A percentile compares a stretch with the other conserved stretches of the same genome.
These are phyloP conservation scores for Octodonta nipae DNA, from an alignment of 2,888 invertebrate species.

Conservation along the genomic window DNA sequence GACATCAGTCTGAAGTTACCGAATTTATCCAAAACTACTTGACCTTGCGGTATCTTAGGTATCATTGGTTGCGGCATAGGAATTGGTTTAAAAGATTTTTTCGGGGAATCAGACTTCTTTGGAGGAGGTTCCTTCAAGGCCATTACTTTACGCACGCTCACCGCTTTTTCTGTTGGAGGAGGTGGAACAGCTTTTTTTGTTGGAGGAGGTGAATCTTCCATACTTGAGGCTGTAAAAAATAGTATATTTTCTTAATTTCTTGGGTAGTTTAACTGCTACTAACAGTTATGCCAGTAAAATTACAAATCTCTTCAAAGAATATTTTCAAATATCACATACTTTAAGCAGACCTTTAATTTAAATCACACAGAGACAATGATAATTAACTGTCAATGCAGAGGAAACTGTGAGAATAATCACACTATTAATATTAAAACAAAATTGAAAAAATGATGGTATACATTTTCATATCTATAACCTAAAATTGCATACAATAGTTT, in stretches of 20 bases:
- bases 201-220: constrained; percentile 9
- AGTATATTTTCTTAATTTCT: too few relatives aligned
- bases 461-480: too few relatives aligned
- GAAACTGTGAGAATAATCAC: too few relatives aligned
- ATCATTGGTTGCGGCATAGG: constrained; percentile 15
- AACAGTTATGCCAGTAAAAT: too few relatives aligned
- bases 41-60: constrained; percentile 36
- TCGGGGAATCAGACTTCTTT: constrained; percentile 24
- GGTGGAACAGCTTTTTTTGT: constrained; percentile 32
- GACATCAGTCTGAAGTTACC: constrained; percentile 54
- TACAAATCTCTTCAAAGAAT: too few relatives aligned
- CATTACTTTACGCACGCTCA: constrained; percentile 49
- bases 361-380: too few relatives aligned
- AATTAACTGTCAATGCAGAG: too few relatives aligned
- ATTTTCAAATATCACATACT: not conserved
- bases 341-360: not conserved
- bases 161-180: constrained; percentile 42
- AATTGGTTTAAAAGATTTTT: constrained; percentile 17
- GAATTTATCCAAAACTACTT: constrained; percentile 60
- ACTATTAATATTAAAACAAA: too few relatives aligned
- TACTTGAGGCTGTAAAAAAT: not conserved
- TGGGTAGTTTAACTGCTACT: too few relatives aligned
- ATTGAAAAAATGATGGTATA: too few relatives aligned
- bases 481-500: too few relatives aligned
- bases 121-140: constrained; percentile 50